phyloP scores from a whole-genome alignment of 2,888 invertebrate species.

The Parnassius glacialis region DNA sequence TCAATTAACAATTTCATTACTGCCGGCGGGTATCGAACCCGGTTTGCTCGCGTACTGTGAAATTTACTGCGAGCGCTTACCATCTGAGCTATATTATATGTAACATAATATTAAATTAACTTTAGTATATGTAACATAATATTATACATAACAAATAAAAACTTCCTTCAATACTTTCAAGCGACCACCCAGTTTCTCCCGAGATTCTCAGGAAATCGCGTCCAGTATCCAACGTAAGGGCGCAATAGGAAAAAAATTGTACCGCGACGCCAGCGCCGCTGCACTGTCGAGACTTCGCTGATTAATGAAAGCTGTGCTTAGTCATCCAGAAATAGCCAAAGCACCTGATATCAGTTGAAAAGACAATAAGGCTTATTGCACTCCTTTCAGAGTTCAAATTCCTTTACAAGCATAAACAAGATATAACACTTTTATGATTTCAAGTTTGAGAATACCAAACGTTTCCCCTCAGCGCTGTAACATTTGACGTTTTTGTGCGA shows the following conservation, averaged over 20 bases:
- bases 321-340: slow-evolving; percentile 60
- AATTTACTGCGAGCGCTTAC: too few relatives aligned
- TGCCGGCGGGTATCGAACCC: too few relatives aligned
- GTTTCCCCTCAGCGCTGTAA: slow-evolving; percentile 77
- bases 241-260: slow-evolving; percentile 76
- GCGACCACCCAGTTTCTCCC: slow-evolving; percentile 70
- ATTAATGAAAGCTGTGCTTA: slow-evolving; percentile 76
- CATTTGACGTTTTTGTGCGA: slow-evolving; percentile 79
- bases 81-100: too few relatives aligned
- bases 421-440: slow-evolving; percentile 33
- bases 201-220: slow-evolving; percentile 76
- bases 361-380: slow-evolving; percentile 27
- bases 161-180: slow-evolving; percentile 37
- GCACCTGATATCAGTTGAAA: slow-evolving; percentile 12
- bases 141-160: not conserved
- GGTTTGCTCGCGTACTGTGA: too few relatives aligned
- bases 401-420: slow-evolving; percentile 1
- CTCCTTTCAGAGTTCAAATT: slow-evolving; percentile 27
- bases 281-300: slow-evolving; percentile 79
- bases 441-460: slow-evolving; percentile 71
- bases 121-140: too few relatives aligned
- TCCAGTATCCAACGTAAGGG: slow-evolving; percentile 77
- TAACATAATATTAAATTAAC: too few relatives aligned
- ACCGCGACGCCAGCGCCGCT: slow-evolving; percentile 70
- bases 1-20: too few relatives aligned